Evolutionary conservation across 2,797 vertebrate species (phyloP), one percentile per base, ranked within the genome.

Genomic region (Falco cherrug): DNA sequence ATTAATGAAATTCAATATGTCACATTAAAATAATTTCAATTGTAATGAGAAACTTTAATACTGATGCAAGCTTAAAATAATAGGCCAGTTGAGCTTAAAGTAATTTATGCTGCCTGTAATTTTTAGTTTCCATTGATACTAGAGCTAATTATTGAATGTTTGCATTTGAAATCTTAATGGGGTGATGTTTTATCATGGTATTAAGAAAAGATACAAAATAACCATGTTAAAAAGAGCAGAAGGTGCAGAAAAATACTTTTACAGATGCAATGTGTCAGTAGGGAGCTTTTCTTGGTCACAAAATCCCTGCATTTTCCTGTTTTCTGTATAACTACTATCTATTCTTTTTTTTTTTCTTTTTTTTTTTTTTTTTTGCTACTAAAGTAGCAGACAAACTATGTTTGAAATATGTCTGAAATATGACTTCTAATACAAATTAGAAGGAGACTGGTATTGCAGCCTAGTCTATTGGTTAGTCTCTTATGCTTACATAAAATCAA

Each of bases 1-100:
- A 95, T 84, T 97, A 90, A 97, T 97, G 96, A 97, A 95, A 97
- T 94, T 94, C 73, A 97, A 84, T 94, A 87, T 94, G 88, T 81
- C 61, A 84, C 61, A 95, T 96, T 95, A 97, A 97, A 96, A 81
- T 95, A 79, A 93, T 96, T 97, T 96, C 56, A 83, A 12, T 90
- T 92, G 67, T 91, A 97, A 96, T 84, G 61, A 95, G 81, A 95
- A 86, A 93, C 65, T 89, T 96, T 96, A 89, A 70, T 76, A 95
- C 25, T 78, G 8, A 10, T 56, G 74, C 13, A 87, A 96, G 71
- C 47, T 87, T 94, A 59, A 80, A 69, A 92, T 96, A 93, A 94
- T 54, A 76, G 21, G 64, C 43, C 65, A 92, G 75, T 84, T 95
- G 73, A 93, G 33, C 71, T 91, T 94, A 84, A 94, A 95, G 37